Conservation (phyloP, 1,140 invertebrate species). For the Dendroctonus ponderosae region DNA sequence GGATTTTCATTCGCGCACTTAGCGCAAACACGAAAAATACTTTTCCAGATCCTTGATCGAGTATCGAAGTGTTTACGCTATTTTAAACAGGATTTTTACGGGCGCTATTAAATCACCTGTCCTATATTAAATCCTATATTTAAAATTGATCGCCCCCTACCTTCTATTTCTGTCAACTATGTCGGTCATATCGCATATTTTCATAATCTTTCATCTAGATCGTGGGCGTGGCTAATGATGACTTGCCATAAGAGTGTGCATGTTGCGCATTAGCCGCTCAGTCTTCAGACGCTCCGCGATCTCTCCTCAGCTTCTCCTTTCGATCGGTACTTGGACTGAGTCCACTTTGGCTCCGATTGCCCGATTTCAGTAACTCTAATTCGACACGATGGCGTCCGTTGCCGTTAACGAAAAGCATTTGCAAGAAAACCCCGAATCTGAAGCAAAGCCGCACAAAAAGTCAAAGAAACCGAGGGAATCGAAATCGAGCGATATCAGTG, state of each 20-base stretch:
- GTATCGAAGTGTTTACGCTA: slow-evolving; percentile 24
- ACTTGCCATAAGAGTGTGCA: slow-evolving; percentile 23
- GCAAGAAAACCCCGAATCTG: slow-evolving; percentile 8
- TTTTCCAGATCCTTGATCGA: slow-evolving; percentile 19
- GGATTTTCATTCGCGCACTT: too few relatives aligned
- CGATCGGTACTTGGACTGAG: neutral
- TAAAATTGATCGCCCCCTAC: slow-evolving; percentile 37
- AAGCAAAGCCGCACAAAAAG: slow-evolving; percentile 3
- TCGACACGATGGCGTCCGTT: slow-evolving; percentile 20
- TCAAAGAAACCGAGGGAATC: slow-evolving; percentile 9
- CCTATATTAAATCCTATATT: slow-evolving; percentile 40
- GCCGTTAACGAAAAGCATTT: slow-evolving; percentile 25
- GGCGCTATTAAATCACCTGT: slow-evolving; percentile 40
- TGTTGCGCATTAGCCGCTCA: slow-evolving; percentile 10
- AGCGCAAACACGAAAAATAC: neutral
- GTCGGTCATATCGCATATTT: slow-evolving; percentile 46
- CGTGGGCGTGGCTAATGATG: slow-evolving; percentile 20
- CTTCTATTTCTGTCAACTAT: slow-evolving; percentile 44
- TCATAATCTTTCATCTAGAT: slow-evolving; percentile 47
- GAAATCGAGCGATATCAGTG: neutral
- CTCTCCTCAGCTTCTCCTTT: neutral
- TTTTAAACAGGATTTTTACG: slow-evolving; percentile 31
- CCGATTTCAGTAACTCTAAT: too few relatives aligned
- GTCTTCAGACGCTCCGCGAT: slow-evolving; percentile 13
- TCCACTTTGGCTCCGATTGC: neutral